phyloP scores from a whole-genome alignment of 1,140 invertebrate genomes.

The Radopholus similis region DNA sequence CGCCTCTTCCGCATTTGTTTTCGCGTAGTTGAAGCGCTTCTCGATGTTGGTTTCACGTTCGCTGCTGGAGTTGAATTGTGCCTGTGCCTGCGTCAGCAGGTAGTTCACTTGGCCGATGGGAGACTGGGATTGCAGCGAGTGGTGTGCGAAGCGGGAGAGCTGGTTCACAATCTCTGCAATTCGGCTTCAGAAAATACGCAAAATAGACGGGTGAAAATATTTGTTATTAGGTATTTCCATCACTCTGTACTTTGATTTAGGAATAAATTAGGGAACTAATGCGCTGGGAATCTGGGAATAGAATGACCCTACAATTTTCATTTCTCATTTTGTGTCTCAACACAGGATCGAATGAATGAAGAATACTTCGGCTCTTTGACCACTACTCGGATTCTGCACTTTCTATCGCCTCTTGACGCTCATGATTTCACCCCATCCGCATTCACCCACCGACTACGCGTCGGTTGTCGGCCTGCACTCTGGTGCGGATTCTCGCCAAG shows the following conservation, averaged over 20 bases:
- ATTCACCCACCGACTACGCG: constrained; percentile 20
- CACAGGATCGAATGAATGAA: too few relatives aligned
- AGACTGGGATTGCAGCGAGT: not conserved
- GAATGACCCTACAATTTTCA: not conserved
- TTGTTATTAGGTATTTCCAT: not conserved
- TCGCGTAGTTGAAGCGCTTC: constrained; percentile 50
- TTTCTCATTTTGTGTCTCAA: not conserved
- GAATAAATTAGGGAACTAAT: too few relatives aligned
- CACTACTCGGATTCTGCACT: too few relatives aligned
- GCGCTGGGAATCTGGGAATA: not conserved
- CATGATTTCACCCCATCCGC: not conserved
- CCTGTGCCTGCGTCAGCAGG: constrained; percentile 42
- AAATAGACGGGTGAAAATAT: not conserved
- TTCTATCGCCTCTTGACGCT: too few relatives aligned
- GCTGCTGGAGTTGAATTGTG: constrained; percentile 39
- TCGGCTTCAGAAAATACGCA: not conserved
- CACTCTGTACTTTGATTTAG: too few relatives aligned
- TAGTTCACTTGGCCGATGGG: constrained; percentile 23
- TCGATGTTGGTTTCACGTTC: constrained; percentile 49
- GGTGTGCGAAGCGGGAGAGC: constrained; percentile 24
- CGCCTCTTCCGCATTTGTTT: constrained; percentile 39
- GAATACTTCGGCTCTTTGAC: too few relatives aligned
- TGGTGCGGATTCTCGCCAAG: constrained; percentile 22
- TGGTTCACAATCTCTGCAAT: constrained; percentile 35
- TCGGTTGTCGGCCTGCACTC: constrained; percentile 24